Evolutionary conservation across 2,888 invertebrate species (phyloP), one percentile per base, ranked within the genome.

Genomic region (Alentia gelatinosa): DNA sequence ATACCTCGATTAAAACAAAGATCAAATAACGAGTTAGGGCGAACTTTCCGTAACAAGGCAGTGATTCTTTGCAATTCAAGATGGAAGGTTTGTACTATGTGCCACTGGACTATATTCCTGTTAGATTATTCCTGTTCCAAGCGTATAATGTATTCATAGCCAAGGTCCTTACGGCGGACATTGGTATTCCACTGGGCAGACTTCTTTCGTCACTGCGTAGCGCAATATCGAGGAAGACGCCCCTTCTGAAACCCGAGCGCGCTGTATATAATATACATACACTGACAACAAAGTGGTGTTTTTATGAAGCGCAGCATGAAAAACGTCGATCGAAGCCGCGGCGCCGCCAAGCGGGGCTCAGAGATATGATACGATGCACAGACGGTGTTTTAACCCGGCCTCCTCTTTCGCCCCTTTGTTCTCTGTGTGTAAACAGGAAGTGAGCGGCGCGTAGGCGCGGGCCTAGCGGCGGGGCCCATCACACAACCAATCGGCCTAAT

Each of bases 371-470:
- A 68, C 68, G 26, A 30, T 15, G 33, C 30, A 3, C 26, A 30
- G 68, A 68, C 68, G 30, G 30, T 68, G 68, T 68, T 68, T 68
- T 68, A 68, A 26, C 68, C 68, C n/a, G n/a, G 63, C n/a, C n/a
- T n/a, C 63, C 19, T n/a, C 63, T n/a, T 30, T 56, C 33, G 30
- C 30, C 68, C 47, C 68, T 68, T 68, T 68, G 68, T 68, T 68
- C n/a, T 68, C 30, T 26, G 68, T 68, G 12, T 19, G 68, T 68
- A 68, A 26, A 68, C 68, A 68, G 68, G 68, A 56, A 56, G 56
- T 56, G 56, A 56, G 56, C 19, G 56, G 5, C 56, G 26, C 68
- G 30, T 1, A 68, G 68, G 68, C 30, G 30, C 5, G 0, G 12
- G 47, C 47, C 47, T 47, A 7, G 47, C 47, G n/a, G n/a, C 47